Evolutionary conservation across 1,140 invertebrate species (phyloP).

Genomic region (Elysia chlorotica): DNA sequence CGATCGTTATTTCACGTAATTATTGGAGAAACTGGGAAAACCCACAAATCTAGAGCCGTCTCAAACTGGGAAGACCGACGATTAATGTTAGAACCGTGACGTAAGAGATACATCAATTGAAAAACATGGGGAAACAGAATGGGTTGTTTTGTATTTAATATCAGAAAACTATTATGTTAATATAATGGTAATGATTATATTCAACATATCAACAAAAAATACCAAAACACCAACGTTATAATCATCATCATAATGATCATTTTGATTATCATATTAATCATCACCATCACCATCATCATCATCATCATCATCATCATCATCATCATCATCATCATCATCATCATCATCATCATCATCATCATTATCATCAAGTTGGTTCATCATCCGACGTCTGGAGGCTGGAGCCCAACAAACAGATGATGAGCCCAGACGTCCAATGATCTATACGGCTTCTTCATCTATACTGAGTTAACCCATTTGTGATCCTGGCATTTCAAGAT

Average conservation of each 20-base stretch:
- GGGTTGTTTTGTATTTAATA: too few relatives aligned
- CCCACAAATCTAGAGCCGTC: too few relatives aligned
- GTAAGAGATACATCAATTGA: too few relatives aligned
- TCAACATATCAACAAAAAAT: conserved; percentile 1
- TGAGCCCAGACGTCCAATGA: not conserved
- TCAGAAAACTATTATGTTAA: conserved; percentile 9
- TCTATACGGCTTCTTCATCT: too few relatives aligned
- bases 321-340: conserved; percentile 7
- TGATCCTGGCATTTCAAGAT: too few relatives aligned
- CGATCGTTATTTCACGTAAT: not conserved
- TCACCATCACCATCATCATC: conserved; percentile 3
- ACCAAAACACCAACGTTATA: not conserved
- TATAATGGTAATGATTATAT: not conserved
- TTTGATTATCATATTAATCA: not conserved
- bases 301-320: conserved; percentile 6
- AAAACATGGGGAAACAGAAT: too few relatives aligned
- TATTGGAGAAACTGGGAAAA: too few relatives aligned
- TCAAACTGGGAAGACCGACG: too few relatives aligned
- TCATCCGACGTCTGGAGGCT: not conserved
- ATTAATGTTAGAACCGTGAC: too few relatives aligned
- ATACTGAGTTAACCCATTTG: too few relatives aligned
- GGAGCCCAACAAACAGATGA: not conserved
- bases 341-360: conserved; percentile 13
- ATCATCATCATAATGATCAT: conserved; percentile 5
- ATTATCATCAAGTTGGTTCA: conserved; percentile 4